Conservation (phyloP, 2,888 invertebrate species). For the Scaptomyza polygonia region DNA sequence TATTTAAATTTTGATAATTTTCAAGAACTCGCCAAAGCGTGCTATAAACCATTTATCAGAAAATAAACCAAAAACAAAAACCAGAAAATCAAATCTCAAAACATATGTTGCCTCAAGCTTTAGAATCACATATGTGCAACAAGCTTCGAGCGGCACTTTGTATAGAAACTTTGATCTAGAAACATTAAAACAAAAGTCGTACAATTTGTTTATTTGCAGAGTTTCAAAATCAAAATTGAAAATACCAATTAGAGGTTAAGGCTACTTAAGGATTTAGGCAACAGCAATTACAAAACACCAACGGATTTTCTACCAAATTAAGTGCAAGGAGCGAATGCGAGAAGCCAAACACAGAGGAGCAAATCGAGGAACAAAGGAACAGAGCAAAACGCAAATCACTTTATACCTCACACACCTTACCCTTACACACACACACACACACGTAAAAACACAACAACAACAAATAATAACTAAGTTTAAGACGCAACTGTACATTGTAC, state of each 20-base stretch:
- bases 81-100: constrained; percentile 5
- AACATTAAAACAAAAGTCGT: constrained; percentile 29
- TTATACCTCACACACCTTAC: constrained; percentile 82
- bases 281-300: constrained; percentile 62
- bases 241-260: constrained; percentile 80
- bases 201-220: constrained; percentile 68
- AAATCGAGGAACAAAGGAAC: constrained; percentile 67
- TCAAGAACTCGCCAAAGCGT: constrained; percentile 57
- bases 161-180: constrained; percentile 27
- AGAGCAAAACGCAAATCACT: constrained; percentile 81
- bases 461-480: constrained; percentile 73
- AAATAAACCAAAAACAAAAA: background rate
- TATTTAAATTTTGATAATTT: constrained; percentile 14
- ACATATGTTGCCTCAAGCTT: constrained; percentile 38
- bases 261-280: constrained; percentile 78
- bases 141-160: constrained; percentile 45
- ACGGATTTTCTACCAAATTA: constrained; percentile 70
- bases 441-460: constrained; percentile 35
- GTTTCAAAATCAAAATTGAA: constrained; percentile 84
- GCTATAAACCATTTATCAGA: constrained; percentile 62
- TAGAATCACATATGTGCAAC: constrained; percentile 14
- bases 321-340: constrained; percentile 29
- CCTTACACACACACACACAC: constrained; percentile 30
- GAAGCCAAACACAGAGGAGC: constrained; percentile 71
- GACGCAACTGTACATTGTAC: constrained; percentile 83